Percentiles rank a stretch among this genome's conserved stretches.
Evolutionary conservation across 2,888 invertebrate genomes (phyloP).

Genomic region (Cinara cedri): DNA sequence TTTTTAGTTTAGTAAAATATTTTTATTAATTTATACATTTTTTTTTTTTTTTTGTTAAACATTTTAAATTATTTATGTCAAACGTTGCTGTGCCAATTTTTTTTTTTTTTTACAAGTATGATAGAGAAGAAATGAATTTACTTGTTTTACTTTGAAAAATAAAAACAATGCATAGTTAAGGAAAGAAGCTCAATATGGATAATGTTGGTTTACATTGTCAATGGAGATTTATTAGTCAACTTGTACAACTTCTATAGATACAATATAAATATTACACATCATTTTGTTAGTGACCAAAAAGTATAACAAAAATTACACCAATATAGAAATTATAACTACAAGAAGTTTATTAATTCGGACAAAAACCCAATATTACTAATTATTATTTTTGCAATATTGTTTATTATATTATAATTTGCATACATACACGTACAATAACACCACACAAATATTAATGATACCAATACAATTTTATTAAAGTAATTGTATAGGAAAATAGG

Average conservation of each 20-base stretch:
- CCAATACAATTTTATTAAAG: slow-evolving; percentile 10
- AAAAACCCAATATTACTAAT: slow-evolving; percentile 8
- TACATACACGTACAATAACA: slow-evolving; percentile 7
- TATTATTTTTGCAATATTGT: neutral
- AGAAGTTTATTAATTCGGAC: neutral
- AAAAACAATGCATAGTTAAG: slow-evolving; percentile 22
- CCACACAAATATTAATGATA: slow-evolving; percentile 25
- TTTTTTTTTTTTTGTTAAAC: slow-evolving; percentile 48
- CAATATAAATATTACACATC: neutral
- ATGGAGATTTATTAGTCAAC: neutral
- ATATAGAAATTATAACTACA: neutral
- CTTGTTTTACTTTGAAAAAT: slow-evolving; percentile 7
- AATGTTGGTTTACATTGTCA: slow-evolving; percentile 5
- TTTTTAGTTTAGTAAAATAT: slow-evolving; percentile 29
- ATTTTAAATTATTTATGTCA: slow-evolving; percentile 54
- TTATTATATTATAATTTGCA: slow-evolving; percentile 35
- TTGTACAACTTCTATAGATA: neutral
- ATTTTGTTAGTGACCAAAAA: neutral
- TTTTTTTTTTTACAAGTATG: slow-evolving; percentile 16
- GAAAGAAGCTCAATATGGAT: slow-evolving; percentile 24
- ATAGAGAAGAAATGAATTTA: neutral
- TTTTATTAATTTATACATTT: slow-evolving; percentile 46
- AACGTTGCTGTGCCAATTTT: slow-evolving; percentile 49
- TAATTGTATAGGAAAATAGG: slow-evolving; percentile 14
- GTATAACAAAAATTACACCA: neutral